Percentiles rank a stretch among this genome's conserved stretches.
phyloP scores from a whole-genome alignment of 2,113 vertebrate species.

The Notechis scutatus region DNA sequence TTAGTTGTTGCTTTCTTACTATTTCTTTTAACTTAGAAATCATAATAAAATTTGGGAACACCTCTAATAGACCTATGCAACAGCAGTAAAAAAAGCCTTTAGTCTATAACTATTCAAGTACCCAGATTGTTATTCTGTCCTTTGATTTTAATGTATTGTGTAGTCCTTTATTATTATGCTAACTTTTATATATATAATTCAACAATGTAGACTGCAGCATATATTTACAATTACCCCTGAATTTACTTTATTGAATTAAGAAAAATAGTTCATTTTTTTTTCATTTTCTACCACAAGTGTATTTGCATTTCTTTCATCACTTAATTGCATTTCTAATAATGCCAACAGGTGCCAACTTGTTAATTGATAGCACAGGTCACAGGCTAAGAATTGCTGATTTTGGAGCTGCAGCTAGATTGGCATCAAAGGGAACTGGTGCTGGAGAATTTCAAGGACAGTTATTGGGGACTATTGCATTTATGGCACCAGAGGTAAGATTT shows the following conservation, averaged over 20 bases:
- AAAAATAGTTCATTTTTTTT: background rate
- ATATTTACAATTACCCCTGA: background rate
- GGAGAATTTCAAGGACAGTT: conserved; percentile 91
- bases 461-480: conserved; percentile 89
- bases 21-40: background rate
- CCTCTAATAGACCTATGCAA: background rate
- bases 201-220: background rate
- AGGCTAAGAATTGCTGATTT: conserved; percentile 88
- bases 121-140: background rate
- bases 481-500: conserved; percentile 86
- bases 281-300: background rate
- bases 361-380: conserved; percentile 91
- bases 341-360: conserved; percentile 84
- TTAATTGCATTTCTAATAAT: conserved; percentile 44
- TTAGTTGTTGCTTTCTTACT: background rate
- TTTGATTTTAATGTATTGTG: background rate
- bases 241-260: background rate
- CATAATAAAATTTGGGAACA: background rate
- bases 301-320: conserved; percentile 11
- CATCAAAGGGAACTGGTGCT: conserved; percentile 88
- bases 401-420: conserved; percentile 86
- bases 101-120: background rate
- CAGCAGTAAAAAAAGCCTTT: background rate
- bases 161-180: background rate
- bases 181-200: background rate